phyloP scores from a whole-genome alignment of 2,888 invertebrate genomes.

The Oegoconia quadripuncta region DNA sequence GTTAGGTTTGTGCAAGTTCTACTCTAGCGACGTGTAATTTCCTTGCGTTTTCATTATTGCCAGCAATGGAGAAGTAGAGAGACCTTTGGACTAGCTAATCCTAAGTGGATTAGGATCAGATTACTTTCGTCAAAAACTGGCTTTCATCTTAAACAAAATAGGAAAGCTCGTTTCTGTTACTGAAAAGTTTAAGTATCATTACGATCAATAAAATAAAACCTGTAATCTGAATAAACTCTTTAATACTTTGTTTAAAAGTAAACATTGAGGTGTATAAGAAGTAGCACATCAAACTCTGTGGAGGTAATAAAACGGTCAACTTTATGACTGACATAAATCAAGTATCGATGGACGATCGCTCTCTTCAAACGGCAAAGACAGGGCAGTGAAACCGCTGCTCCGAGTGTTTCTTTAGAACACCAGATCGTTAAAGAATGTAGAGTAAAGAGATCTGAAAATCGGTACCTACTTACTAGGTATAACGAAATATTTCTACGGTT shows the following conservation, averaged over 20 bases:
- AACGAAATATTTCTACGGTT: no score
- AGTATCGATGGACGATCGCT: slow-evolving; percentile 50
- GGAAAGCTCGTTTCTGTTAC: no score
- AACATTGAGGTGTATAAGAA: slow-evolving; percentile 36
- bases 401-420: no score
- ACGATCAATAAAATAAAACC: slow-evolving; percentile 33
- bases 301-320: slow-evolving; percentile 60
- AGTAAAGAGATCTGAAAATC: no score
- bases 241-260: slow-evolving; percentile 41
- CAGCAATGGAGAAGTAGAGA: slow-evolving; percentile 1
- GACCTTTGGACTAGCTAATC: no score
- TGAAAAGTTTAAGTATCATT: slow-evolving; percentile 1
- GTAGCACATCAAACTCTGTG: slow-evolving; percentile 40
- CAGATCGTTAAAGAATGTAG: no score
- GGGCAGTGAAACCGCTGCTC: slow-evolving; percentile 29
- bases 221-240: slow-evolving; percentile 31
- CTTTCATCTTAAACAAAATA: no score
- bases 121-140: no score
- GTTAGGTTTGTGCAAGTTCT: slow-evolving; percentile 28
- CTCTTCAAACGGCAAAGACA: slow-evolving; percentile 29
- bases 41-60: slow-evolving; percentile 19
- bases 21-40: slow-evolving; percentile 21
- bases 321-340: slow-evolving; percentile 67
- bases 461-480: no score
- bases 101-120: no score